Percentiles rank a stretch among this genome's conserved stretches.
Evolutionary conservation across 2,888 invertebrate genomes (phyloP).

Genomic region (Ichneumon xanthorius): DNA sequence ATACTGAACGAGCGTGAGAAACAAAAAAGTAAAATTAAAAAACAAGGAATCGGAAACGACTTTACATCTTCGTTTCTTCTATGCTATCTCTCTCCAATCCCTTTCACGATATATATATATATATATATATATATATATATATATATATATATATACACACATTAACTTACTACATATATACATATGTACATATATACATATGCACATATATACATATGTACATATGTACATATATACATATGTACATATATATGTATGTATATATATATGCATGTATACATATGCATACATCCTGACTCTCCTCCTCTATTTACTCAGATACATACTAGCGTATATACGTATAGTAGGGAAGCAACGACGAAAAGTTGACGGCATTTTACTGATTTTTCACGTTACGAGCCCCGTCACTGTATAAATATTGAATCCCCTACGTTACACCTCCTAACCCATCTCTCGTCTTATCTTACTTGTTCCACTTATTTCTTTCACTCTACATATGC

Average conservation of each 20-base stretch:
- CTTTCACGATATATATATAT: not conserved
- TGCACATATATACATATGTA: conserved; percentile 1
- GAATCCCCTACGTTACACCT: not conserved
- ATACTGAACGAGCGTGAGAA: no score
- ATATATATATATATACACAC: no score
- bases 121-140: not conserved
- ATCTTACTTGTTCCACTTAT: conserved; percentile 5
- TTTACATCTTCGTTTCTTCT: no score
- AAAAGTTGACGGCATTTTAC: conserved; percentile 26
- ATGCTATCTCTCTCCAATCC: no score
- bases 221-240: not conserved
- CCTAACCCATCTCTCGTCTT: not conserved
- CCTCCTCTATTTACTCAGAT: conserved; percentile 53
- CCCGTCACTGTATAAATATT: conserved; percentile 2
- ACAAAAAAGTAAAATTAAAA: no score
- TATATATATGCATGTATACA: not conserved
- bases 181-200: no score
- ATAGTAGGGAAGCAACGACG: conserved; percentile 16
- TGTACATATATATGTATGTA: no score
- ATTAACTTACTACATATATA: not conserved
- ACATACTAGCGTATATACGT: conserved; percentile 57
- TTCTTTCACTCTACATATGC: conserved; percentile 5
- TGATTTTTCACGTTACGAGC: conserved; percentile 2
- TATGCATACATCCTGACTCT: conserved; percentile 11
- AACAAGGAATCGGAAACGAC: no score